Base-by-base conservation (phyloP, 2,797 vertebrate species). In the Melanogrammus aeglefinus region DNA sequence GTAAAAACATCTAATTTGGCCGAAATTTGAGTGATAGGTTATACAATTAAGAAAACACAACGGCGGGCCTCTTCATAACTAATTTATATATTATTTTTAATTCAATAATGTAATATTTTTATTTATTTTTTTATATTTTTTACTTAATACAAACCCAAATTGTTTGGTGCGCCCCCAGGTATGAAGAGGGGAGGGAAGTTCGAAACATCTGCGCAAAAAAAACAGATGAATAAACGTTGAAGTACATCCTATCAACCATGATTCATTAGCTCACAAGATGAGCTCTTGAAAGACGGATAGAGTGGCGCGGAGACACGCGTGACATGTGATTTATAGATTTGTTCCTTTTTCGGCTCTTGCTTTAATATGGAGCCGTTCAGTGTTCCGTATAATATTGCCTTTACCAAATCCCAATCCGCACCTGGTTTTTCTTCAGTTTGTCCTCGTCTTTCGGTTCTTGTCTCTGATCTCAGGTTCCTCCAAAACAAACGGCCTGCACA, bases 401-500 rank as follows among this genome's bases (percentile, higher is more conserved):
- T 69, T 12, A 69, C 24, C 29, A 24, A 6, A 27, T 27, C n/a
- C 12, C 63, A 27, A 69, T 27, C 27, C 24, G 63, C 24, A 12
- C 4, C 57, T 24, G 57, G 63, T 27, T 69, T 69, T n/a, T 29
- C 24, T 69, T 27, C 10, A 2, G 8, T 10, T 69, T 27, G 9
- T 69, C 63, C 24, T 27, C n/a, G 9, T 27, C 27, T 14, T n/a
- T 75, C 31, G 33, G 18, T 73, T 72, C 16, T n/a, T 57, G n/a
- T 18, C 6, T 86, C 76, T 78, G 51, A 77, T 78, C 3, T 10
- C 75, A 92, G 94, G 83, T 96, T 95, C 88, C 93, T 96, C 24
- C 95, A 96, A 77, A 89, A 95, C 84, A 95, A n/a, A 95, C 84
- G 93, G 89, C 77, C 93, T 96, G 72, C 88, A 87, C 82, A 79